Evolutionary conservation across 2,113 vertebrate genomes (phyloP).

Genomic region (Eublepharis macularius): DNA sequence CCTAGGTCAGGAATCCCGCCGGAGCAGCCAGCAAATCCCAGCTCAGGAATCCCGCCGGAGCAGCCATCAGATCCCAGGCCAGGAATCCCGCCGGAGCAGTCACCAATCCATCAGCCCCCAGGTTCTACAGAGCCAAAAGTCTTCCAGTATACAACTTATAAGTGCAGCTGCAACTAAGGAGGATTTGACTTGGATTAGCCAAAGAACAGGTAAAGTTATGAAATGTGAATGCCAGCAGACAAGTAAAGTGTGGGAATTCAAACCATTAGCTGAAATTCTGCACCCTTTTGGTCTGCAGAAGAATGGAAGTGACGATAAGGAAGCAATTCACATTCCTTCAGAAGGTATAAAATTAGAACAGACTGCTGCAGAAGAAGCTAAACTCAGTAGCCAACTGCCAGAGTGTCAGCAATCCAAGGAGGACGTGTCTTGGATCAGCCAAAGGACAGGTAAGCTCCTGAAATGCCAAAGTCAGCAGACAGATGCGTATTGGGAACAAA

Average conservation of each 20-base stretch:
- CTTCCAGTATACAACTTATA: not conserved
- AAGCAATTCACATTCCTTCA: not conserved
- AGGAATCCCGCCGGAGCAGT: not conserved
- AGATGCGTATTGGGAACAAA: not conserved
- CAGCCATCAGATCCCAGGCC: not conserved
- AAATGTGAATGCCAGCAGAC: constrained; percentile 22
- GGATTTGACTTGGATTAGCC: constrained; percentile 5
- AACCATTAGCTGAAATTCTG: constrained; percentile 5
- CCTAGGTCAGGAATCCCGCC: not conserved
- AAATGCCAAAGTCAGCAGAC: constrained; percentile 17
- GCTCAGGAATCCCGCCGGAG: not conserved
- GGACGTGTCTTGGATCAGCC: not conserved
- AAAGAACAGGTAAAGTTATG: constrained; percentile 9
- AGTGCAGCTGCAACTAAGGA: not conserved
- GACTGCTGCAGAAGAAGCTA: not conserved
- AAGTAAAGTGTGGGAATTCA: constrained; percentile 1
- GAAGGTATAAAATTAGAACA: not conserved
- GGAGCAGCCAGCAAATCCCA: not conserved
- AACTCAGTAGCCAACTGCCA: not conserved
- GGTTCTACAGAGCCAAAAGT: not conserved
- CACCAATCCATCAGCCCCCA: not conserved
- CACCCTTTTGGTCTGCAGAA: not conserved
- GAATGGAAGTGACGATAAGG: not conserved
- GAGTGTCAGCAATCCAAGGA: not conserved
- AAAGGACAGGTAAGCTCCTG: not conserved